Base-by-base conservation (phyloP, 2,888 invertebrate species). In the Cosmia trapezina region DNA sequence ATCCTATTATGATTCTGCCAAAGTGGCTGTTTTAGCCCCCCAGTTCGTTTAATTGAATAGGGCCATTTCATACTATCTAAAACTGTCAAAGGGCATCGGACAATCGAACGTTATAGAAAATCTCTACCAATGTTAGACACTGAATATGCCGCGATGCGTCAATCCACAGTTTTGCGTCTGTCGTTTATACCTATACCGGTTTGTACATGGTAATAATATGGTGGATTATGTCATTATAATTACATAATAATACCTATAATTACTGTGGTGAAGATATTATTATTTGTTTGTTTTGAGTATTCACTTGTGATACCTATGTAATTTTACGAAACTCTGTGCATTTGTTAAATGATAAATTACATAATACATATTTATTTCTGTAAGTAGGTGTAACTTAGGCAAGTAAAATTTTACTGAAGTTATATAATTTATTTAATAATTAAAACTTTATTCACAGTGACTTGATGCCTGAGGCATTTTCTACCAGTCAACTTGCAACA, bases 201-300 rank as follows among this genome's bases (percentile, higher is more conserved):
- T 56, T 49, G 22, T n/a, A 47, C 37, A 12, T 37, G 28, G 19
- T 56, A 33, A 70, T 68, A 37, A 7, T 68, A 64, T 53, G 33
- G 37, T 62, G 22, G 22, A 75, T 75, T 59, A 59, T 57, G 17
- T 66, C 37, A 62, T 61, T 53, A 69, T 56, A 41, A 57, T 75
- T 28, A 47, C 14, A n/a, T 73, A 14, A 22, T 45, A 54, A 9
- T n/a, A 28, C 4, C 37, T 28, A 37, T 65, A 73, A 76, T 33
- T n/a, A n/a, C n/a, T 47, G 19, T 14, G 47, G 19, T 33, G 5
- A 14, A 47, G 43, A 59, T 67, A 14, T 41, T 45, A 37, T 28
- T 45, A 37, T 28, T 28, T 53, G 51, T 62, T 61, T 22, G 47
- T 41, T 59, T 47, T 12, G 41, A 59, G 0, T 76, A n/a, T 45